These are phyloP conservation scores for Watsonalla cultraria DNA, from an alignment of 2,888 invertebrate genomes.

Conservation along the genomic window DNA sequence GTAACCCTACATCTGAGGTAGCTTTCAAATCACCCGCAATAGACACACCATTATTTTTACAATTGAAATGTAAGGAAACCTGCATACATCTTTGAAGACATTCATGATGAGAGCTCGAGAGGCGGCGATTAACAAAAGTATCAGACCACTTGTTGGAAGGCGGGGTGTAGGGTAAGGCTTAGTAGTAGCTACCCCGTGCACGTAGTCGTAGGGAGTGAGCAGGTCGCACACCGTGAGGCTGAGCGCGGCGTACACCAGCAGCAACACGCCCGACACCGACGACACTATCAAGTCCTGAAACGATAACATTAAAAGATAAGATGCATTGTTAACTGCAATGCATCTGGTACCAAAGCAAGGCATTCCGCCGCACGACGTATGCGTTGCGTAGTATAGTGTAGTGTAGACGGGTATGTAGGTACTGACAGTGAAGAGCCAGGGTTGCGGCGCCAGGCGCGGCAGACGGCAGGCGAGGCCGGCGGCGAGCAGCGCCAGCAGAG, in stretches of 20 bases:
- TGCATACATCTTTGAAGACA: too few relatives aligned
- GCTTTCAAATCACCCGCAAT: too few relatives aligned
- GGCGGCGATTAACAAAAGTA: too few relatives aligned
- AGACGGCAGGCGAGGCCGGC: constrained; percentile 27
- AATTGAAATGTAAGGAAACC: too few relatives aligned
- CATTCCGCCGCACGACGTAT: neutral
- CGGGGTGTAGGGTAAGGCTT: too few relatives aligned
- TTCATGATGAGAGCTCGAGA: too few relatives aligned
- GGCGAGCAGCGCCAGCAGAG: constrained; percentile 24
- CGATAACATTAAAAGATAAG: neutral
- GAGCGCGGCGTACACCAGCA: constrained; percentile 37
- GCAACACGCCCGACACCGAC: constrained; percentile 33
- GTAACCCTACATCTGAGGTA: too few relatives aligned
- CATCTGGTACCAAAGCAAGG: neutral
- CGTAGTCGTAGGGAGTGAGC: constrained; percentile 20
- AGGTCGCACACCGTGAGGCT: constrained; percentile 33
- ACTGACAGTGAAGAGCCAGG: constrained; percentile 34
- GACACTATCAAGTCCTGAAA: constrained; percentile 43
- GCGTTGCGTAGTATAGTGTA: too few relatives aligned
- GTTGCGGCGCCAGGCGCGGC: constrained; percentile 34
- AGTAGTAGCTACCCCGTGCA: constrained; percentile 27
- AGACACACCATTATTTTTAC: too few relatives aligned
- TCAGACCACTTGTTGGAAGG: too few relatives aligned
- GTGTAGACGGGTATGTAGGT: constrained; percentile 3
- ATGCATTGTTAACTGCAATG: neutral